These are phyloP conservation scores for Uropsilus gracilis DNA, from an alignment of 2,113 vertebrate genomes.

Conservation along the genomic window DNA sequence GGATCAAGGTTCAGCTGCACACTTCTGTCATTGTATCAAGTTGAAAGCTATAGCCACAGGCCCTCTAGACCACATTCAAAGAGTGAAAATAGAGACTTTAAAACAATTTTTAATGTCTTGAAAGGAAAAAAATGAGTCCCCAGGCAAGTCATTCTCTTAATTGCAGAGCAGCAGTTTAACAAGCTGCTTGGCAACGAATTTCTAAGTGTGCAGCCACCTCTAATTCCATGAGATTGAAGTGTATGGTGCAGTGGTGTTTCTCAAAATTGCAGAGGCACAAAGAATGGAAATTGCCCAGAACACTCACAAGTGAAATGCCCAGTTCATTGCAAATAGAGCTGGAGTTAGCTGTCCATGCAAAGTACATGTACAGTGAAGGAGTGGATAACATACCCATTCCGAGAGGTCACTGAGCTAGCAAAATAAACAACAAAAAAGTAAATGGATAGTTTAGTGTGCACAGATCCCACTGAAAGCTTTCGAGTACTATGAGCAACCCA, in stretches of 20 bases:
- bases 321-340: constrained; percentile 65
- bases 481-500: background rate
- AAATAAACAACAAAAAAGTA: constrained; percentile 84
- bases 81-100: background rate
- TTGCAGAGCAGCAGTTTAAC: background rate
- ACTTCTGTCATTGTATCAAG: background rate
- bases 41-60: background rate
- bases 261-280: constrained; percentile 50
- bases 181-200: background rate
- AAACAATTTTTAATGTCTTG: background rate
- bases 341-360: constrained; percentile 84
- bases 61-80: background rate
- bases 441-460: constrained; percentile 63
- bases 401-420: constrained; percentile 88
- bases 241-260: background rate
- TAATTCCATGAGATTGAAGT: constrained; percentile 32
- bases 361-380: constrained; percentile 59
- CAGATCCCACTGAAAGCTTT: constrained; percentile 30
- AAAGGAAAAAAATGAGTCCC: background rate
- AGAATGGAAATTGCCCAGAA: constrained; percentile 65
- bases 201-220: constrained; percentile 59
- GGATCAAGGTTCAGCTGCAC: constrained; percentile 41
- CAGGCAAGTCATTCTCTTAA: background rate
- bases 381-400: constrained; percentile 88
- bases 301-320: constrained; percentile 82